Evolutionary conservation across 2,797 vertebrate species (phyloP), one percentile per base, ranked within the genome.

Genomic region (Ispidina picta): DNA sequence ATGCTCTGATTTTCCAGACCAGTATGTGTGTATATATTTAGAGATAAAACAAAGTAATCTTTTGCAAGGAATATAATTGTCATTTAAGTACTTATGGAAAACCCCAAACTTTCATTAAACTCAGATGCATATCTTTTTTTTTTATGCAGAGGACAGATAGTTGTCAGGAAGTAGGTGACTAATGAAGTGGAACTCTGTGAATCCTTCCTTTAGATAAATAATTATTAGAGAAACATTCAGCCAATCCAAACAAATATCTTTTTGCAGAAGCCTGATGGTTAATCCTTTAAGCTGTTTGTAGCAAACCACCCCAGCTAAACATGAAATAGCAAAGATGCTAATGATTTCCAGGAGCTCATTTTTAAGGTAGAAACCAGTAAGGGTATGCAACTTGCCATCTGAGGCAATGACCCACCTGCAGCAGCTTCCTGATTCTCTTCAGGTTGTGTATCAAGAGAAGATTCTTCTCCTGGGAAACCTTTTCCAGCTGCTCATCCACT

Each of bases 391-490:
- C 70, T 46, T 71, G 39, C 21, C 82, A 82, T 21, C 51, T 43
- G 26, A 49, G 69, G 46, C 7, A 66, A 75, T 0, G 29, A 83
- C 97, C 95, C 77, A 99, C 99, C 98, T 99, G 98, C 43, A 99
- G 97, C 88, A 99, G 98, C 94, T 99, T 99, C 56, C 98, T 98
- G 86, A 99, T 99, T 96, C 98, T 98, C 94, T 99, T 99, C 94
- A 99, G 98, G 92, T 99, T 99, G 97, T 99, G 99, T 89, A 98
- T 98, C 78, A 99, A 98, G 9, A 99, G 98, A 78, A 99, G 98
- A 94, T 99, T 99, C 93, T 98, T 98, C 94, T 99, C 99, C 89
- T 98, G 98, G 1, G 97, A 98, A 62, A 98, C 98, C 1, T 97
- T 94, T 37, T 97, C 98, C 70, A 98, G 95, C 73, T 98, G 98